Conservation (phyloP, 1,140 invertebrate species). For the Scylla paramamosain region DNA sequence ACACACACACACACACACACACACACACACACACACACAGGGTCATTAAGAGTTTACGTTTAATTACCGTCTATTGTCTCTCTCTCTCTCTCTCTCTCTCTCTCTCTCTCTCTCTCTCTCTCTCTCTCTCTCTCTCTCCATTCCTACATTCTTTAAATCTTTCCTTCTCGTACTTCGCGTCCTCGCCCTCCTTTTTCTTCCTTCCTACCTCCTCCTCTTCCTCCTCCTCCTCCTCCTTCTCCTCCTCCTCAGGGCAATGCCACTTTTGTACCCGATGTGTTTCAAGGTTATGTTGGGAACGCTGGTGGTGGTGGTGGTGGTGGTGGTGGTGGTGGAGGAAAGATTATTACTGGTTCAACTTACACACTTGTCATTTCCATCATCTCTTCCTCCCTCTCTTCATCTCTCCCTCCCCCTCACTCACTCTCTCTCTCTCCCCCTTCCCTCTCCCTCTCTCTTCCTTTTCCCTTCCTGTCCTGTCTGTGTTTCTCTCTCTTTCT, state of each 20-base stretch:
- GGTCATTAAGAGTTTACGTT: no score
- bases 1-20: no score
- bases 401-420: background rate
- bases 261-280: no score
- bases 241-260: no score
- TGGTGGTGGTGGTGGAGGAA: background rate
- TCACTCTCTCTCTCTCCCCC: background rate
- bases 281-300: no score
- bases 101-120: slow-evolving; percentile 43
- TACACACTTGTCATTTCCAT: background rate
- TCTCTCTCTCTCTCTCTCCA: slow-evolving; percentile 40
- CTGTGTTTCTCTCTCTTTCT: slow-evolving; percentile 2
- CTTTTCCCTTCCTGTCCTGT: no score
- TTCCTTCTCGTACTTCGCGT: background rate
- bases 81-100: slow-evolving; percentile 36
- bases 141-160: background rate
- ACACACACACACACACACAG: no score
- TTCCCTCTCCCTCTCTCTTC: background rate
- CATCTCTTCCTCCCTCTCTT: background rate
- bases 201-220: no score
- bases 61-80: background rate
- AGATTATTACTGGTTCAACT: background rate
- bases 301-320: slow-evolving; percentile 16
- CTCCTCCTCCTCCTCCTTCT: no score
- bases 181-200: background rate